Evolutionary conservation across 2,797 vertebrate genomes (phyloP).

Genomic region (Galaxias olidus): DNA sequence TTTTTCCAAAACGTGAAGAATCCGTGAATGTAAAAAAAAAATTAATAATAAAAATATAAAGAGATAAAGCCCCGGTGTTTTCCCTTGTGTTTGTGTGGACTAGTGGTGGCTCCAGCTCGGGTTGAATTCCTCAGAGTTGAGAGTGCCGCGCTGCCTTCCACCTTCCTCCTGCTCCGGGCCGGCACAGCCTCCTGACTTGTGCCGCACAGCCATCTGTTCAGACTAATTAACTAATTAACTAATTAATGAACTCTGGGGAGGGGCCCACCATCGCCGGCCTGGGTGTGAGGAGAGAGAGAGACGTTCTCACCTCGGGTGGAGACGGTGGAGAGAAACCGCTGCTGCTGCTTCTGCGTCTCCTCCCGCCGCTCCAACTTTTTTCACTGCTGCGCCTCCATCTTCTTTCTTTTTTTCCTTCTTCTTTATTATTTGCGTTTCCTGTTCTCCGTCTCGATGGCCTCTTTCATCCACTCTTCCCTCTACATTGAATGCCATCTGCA

Average conservation of each 20-base stretch:
- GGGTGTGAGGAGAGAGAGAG: conserved; percentile 43
- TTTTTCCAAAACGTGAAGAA: too few relatives aligned
- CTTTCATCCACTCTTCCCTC: too few relatives aligned
- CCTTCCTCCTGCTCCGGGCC: conserved; percentile 65
- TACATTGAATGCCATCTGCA: too few relatives aligned
- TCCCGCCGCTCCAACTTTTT: too few relatives aligned
- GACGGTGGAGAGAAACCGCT: conserved; percentile 61
- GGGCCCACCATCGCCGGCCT: conserved; percentile 61
- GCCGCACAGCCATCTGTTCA: conserved; percentile 77
- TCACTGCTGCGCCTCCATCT: background rate
- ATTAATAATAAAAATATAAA: too few relatives aligned
- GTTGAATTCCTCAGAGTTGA: too few relatives aligned
- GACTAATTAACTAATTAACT: conserved; percentile 82
- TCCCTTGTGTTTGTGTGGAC: too few relatives aligned
- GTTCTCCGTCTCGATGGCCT: too few relatives aligned
- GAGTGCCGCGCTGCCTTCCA: conserved; percentile 61
- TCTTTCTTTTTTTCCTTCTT: background rate
- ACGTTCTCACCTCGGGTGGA: conserved; percentile 71
- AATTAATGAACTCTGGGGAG: conserved; percentile 80
- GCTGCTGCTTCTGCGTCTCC: conserved; percentile 12
- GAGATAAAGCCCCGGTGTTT: too few relatives aligned
- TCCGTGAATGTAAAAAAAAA: too few relatives aligned
- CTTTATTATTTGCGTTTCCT: conserved; percentile 1
- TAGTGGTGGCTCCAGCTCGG: background rate
- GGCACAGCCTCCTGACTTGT: conserved; percentile 72